Evolutionary conservation across 1,140 invertebrate species (phyloP).

Genomic region (Homalodisca vitripennis): DNA sequence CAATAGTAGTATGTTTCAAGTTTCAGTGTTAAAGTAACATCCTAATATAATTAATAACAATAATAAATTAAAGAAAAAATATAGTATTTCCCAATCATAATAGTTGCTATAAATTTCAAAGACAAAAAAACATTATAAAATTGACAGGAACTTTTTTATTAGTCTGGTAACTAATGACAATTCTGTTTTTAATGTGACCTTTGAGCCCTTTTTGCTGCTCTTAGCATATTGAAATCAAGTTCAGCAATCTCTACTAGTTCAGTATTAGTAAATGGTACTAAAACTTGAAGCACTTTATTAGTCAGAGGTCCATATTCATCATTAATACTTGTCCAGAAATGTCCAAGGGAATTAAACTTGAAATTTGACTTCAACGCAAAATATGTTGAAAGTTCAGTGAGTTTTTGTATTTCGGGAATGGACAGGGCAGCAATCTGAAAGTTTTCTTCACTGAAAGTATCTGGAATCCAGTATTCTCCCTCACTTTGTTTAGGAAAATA

Average conservation of each 20-base stretch:
- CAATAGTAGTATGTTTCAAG: no score
- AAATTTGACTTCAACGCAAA: not conserved
- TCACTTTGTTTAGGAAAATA: constrained; percentile 13
- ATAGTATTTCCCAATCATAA: no score
- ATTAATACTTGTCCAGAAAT: not conserved
- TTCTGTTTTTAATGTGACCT: no score
- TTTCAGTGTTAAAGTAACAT: no score
- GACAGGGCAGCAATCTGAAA: not conserved
- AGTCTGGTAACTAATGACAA: no score
- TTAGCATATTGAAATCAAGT: no score
- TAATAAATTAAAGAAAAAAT: no score
- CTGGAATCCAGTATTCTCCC: not conserved
- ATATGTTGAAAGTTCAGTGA: constrained; percentile 18
- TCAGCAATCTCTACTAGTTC: not conserved
- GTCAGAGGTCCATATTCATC: not conserved
- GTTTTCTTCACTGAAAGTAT: not conserved
- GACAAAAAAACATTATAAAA: no score
- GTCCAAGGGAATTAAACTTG: not conserved
- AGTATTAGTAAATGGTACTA: not conserved
- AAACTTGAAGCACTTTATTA: not conserved
- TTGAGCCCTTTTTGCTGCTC: no score
- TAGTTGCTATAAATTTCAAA: no score
- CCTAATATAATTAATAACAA: no score
- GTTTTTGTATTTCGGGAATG: constrained; percentile 9
- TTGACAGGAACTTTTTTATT: no score